Evolutionary conservation across 2,113 vertebrate genomes (phyloP).

Genomic region (Spea multiplicata): DNA sequence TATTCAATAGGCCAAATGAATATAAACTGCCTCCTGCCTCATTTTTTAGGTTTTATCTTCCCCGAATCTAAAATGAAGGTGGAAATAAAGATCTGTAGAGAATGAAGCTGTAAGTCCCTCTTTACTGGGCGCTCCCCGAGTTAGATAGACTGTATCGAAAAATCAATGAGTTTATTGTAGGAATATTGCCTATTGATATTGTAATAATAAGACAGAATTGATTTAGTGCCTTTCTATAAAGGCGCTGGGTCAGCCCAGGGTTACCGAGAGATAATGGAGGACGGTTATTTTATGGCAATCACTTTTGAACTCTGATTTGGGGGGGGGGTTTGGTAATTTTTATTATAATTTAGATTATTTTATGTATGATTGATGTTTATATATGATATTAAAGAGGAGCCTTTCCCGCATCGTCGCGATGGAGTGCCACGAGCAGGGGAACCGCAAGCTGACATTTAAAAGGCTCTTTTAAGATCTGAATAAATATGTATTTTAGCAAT

Average conservation of each 20-base stretch:
- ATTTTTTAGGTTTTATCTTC: conserved; percentile 48
- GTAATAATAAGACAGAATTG: conserved; percentile 77
- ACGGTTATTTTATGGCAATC: too few species aligned
- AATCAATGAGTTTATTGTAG: conserved; percentile 82
- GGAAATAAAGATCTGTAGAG: conserved; percentile 80
- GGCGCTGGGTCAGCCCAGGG: conserved; percentile 56
- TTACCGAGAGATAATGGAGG: conserved; percentile 42
- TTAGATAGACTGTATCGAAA: conserved; percentile 62
- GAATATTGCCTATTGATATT: conserved; percentile 74
- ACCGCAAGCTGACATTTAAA: background rate
- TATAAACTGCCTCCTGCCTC: conserved; percentile 75
- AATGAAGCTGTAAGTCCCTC: conserved; percentile 60
- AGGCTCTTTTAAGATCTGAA: background rate
- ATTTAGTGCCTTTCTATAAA: conserved; percentile 53
- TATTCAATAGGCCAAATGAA: conserved; percentile 89
- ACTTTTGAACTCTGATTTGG: background rate
- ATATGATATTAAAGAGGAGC: background rate
- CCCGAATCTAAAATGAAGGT: conserved; percentile 55
- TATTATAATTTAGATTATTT: background rate
- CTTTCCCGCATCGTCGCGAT: background rate
- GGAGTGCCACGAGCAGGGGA: background rate
- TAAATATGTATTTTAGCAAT: background rate
- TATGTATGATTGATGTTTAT: background rate
- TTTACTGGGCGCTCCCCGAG: conserved; percentile 56
- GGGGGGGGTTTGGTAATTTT: background rate